phyloP scores from a whole-genome alignment of 2,888 invertebrate genomes.

The Colletes collaris region DNA sequence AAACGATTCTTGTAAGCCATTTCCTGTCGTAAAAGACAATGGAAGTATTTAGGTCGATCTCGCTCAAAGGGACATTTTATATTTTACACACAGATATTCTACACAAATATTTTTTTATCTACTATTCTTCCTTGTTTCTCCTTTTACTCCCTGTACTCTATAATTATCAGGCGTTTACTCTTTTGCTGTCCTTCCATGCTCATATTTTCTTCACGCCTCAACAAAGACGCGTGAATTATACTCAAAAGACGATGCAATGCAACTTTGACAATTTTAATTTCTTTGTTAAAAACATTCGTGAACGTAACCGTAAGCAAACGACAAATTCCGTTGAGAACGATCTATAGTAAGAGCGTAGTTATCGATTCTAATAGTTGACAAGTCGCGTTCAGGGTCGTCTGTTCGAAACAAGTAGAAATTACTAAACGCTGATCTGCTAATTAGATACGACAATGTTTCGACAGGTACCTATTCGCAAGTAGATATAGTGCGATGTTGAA shows the following conservation, averaged over 20 bases:
- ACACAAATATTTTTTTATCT: not conserved
- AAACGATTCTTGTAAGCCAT: too few species aligned
- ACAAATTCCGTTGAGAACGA: not conserved
- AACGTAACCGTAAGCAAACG: not conserved
- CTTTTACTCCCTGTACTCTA: not conserved
- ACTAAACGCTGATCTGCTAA: not conserved
- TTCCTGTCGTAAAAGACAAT: not conserved
- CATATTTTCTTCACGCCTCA: constrained; percentile 6
- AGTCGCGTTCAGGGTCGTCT: not conserved
- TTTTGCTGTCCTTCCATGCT: constrained; percentile 37
- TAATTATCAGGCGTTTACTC: constrained; percentile 20
- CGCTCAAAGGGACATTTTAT: not conserved
- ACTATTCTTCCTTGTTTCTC: not conserved
- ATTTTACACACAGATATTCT: constrained; percentile 1
- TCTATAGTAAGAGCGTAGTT: not conserved
- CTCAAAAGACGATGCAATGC: not conserved
- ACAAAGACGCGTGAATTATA: not conserved
- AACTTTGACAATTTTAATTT: not conserved
- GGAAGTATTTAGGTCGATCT: not conserved
- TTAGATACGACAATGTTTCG: constrained; percentile 4
- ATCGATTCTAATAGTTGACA: not conserved
- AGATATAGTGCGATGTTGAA: constrained; percentile 43
- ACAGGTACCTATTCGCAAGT: constrained; percentile 17
- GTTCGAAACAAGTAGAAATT: constrained; percentile 3
- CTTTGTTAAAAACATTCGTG: not conserved